Evolutionary conservation across 2,797 vertebrate species (phyloP).

Genomic region (Malacoraja senta): DNA sequence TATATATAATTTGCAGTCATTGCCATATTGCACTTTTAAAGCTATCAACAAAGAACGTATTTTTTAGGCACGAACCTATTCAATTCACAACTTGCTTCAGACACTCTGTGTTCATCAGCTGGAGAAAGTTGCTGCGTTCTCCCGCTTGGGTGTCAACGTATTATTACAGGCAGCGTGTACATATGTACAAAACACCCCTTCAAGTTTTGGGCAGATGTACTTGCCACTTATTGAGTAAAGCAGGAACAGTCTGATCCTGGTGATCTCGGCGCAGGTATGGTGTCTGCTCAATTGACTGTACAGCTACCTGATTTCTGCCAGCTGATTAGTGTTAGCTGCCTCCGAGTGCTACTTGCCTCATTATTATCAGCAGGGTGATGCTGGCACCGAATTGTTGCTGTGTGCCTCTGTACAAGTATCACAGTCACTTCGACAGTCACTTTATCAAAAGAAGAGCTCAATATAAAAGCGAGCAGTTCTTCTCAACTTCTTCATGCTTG

Average conservation of each 20-base stretch:
- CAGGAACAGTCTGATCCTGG: neutral
- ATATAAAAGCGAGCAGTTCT: neutral
- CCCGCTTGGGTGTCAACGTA: neutral
- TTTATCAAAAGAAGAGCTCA: neutral
- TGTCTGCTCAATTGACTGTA: neutral
- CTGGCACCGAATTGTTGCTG: neutral
- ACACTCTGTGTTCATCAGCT: neutral
- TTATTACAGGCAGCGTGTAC: neutral
- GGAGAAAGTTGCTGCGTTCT: neutral
- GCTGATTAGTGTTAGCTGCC: neutral
- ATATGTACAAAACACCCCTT: neutral
- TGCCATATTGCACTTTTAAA: too few species aligned
- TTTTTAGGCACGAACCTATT: too few species aligned
- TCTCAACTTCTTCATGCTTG: neutral
- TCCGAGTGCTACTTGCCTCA: neutral
- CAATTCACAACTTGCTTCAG: too few species aligned
- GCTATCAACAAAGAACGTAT: too few species aligned
- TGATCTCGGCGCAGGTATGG: too few species aligned
- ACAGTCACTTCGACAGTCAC: neutral
- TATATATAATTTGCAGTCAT: too few species aligned
- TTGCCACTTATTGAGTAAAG: neutral
- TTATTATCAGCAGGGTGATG: neutral
- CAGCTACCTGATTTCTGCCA: neutral
- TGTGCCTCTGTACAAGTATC: neutral
- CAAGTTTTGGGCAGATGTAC: neutral